Percentiles rank a stretch among this genome's conserved stretches.
Evolutionary conservation across 2,888 invertebrate species (phyloP).

Genomic region (Melangyna quadrimaculata): DNA sequence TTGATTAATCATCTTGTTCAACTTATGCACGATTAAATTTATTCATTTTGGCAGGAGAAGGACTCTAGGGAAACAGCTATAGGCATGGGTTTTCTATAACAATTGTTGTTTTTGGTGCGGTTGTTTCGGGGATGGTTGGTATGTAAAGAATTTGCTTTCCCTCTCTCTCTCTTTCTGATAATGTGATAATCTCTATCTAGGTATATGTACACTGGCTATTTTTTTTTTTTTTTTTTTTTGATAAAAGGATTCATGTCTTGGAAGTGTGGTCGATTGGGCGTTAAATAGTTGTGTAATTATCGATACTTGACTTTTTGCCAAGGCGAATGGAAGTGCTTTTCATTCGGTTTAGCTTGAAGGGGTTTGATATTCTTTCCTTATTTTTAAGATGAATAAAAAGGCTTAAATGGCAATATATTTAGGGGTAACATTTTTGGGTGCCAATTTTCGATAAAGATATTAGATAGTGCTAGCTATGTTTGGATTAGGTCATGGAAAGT

Average conservation of each 20-base stretch:
- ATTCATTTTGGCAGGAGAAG: conserved; percentile 53
- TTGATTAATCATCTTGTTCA: conserved; percentile 54
- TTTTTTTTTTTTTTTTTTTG: not conserved
- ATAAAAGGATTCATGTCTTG: conserved; percentile 27
- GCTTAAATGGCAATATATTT: not conserved
- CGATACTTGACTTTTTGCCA: conserved; percentile 57
- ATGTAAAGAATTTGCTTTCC: not conserved
- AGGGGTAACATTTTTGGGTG: not conserved
- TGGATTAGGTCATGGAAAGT: not conserved
- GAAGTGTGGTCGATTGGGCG: conserved; percentile 49
- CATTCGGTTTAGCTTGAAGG: not conserved
- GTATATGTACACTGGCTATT: not conserved
- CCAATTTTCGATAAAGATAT: conserved; percentile 40
- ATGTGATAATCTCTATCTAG: conserved; percentile 42
- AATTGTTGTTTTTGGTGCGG: not conserved
- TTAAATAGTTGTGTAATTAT: conserved; percentile 61
- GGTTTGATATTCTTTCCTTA: not conserved
- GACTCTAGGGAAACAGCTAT: conserved; percentile 1
- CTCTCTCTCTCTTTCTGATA: not conserved
- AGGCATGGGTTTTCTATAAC: conserved; percentile 13
- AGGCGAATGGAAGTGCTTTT: not conserved
- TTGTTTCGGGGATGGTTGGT: not conserved
- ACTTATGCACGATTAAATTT: conserved; percentile 49
- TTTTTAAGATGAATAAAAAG: not conserved
- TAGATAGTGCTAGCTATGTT: not conserved